Conservation (phyloP, 2,113 vertebrate species). For the Typhlomys cinereus region DNA sequence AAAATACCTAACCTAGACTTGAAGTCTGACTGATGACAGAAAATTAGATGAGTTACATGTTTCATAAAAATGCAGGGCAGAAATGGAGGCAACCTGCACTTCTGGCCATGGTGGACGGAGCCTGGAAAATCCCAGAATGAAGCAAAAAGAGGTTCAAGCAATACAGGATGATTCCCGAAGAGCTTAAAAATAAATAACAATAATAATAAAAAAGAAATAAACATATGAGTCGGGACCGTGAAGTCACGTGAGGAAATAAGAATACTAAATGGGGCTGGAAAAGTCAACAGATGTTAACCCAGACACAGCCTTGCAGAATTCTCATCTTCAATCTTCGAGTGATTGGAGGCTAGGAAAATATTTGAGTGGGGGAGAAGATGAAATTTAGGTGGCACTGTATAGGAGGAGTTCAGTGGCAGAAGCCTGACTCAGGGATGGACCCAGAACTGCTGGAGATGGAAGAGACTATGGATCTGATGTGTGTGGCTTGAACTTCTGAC, state of each 20-base stretch:
- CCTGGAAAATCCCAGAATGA: too few relatives aligned
- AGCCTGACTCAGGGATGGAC: background rate
- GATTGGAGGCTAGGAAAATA: background rate
- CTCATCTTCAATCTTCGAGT: background rate
- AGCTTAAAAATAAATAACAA: too few relatives aligned
- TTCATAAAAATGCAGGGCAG: too few relatives aligned
- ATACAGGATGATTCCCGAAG: too few relatives aligned
- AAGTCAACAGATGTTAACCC: accelerated
- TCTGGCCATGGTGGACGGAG: too few relatives aligned
- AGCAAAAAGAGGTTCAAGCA: too few relatives aligned
- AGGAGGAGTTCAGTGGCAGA: background rate
- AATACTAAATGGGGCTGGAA: background rate
- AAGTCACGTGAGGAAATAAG: background rate
- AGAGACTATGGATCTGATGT: background rate
- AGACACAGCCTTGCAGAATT: too few relatives aligned
- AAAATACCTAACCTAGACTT: background rate
- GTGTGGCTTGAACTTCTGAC: background rate
- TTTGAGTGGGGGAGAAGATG: too few relatives aligned
- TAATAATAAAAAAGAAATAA: too few relatives aligned
- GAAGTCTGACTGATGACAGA: background rate
- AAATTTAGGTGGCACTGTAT: accelerated
- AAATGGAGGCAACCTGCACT: too few relatives aligned
- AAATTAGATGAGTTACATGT: background rate
- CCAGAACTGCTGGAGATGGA: too few relatives aligned
- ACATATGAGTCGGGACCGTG: accelerated